Evolutionary conservation across 2,888 invertebrate species (phyloP).

Genomic region (Heliconius ethilla): DNA sequence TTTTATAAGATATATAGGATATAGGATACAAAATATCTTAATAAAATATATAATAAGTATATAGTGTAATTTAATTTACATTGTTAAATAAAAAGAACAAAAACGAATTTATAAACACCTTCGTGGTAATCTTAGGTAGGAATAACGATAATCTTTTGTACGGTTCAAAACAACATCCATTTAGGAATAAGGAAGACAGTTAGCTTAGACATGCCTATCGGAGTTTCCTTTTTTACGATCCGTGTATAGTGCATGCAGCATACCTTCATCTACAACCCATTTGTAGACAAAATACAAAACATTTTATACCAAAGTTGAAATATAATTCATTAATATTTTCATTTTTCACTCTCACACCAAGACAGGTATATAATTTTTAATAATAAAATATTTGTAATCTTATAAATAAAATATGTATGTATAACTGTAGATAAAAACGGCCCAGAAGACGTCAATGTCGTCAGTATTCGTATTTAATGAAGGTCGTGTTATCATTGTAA

Average conservation of each 20-base stretch:
- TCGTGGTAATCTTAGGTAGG: too few species aligned
- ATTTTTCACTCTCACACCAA: too few species aligned
- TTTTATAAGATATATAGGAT: too few species aligned
- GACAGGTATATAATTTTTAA: too few species aligned
- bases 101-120: background rate
- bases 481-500: constrained; percentile 66
- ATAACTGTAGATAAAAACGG: constrained; percentile 26
- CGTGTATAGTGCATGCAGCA: background rate
- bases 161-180: constrained; percentile 14
- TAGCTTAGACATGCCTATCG: constrained; percentile 12
- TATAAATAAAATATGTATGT: constrained; percentile 7
- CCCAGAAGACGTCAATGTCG: constrained; percentile 44
- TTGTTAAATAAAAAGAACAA: background rate
- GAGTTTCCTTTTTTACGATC: constrained; percentile 11
- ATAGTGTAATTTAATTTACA: background rate
- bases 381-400: constrained; percentile 2
- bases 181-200: constrained; percentile 9
- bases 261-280: background rate
- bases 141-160: background rate
- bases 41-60: background rate
- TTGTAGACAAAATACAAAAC: background rate
- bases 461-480: constrained; percentile 54
- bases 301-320: background rate
- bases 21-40: background rate
- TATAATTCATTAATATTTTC: too few species aligned